These are phyloP conservation scores for Mormyrus lacerda DNA, from an alignment of 2,113 vertebrate genomes.

Conservation along the genomic window DNA sequence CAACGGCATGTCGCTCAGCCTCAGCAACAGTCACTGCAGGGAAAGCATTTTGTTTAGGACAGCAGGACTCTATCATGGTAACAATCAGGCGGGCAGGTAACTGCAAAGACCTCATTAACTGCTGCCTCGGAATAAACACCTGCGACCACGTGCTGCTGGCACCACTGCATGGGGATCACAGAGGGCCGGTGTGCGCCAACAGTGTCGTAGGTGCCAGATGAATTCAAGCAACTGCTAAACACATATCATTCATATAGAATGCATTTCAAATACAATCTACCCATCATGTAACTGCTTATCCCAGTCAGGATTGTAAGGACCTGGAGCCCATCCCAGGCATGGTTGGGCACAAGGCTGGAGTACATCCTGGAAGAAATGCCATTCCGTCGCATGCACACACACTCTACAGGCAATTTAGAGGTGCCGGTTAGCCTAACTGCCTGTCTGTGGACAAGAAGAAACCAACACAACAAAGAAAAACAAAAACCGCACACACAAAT, in stretches of 20 bases:
- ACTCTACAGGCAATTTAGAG: background rate
- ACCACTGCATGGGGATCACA: background rate
- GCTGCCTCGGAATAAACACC: background rate
- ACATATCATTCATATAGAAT: background rate
- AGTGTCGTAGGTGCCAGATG: background rate
- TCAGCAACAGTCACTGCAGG: background rate
- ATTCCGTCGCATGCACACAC: background rate
- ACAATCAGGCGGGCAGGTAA: background rate
- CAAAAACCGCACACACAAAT: background rate
- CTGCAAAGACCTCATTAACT: background rate
- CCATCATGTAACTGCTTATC: background rate
- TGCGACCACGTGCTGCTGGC: background rate
- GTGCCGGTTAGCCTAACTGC: background rate
- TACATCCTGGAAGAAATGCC: background rate
- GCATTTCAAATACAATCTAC: background rate
- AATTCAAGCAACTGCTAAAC: background rate
- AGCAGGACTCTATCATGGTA: background rate
- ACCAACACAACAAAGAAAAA: background rate
- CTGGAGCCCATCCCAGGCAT: background rate
- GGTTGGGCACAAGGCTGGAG: background rate
- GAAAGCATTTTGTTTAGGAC: background rate
- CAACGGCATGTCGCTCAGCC: background rate
- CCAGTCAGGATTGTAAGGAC: background rate
- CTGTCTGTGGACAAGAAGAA: background rate
- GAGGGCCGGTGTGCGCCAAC: background rate